Conservation (phyloP, 2,888 invertebrate species). For the Sycophila texana region DNA sequence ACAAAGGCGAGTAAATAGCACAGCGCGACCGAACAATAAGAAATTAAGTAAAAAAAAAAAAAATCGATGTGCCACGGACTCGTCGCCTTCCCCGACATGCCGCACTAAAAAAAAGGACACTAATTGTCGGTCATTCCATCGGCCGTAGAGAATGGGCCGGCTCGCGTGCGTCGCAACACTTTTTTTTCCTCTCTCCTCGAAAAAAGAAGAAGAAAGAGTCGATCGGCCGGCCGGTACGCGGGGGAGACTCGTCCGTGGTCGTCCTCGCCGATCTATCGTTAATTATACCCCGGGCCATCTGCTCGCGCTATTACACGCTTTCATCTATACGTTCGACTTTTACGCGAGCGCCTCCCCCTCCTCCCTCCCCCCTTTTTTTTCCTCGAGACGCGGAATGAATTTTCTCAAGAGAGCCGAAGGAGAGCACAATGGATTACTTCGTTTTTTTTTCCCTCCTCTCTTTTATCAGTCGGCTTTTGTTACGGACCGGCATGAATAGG, state of each 20-base stretch:
- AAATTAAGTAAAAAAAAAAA: not conserved
- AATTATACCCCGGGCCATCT: constrained; percentile 53
- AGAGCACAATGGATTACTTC: constrained; percentile 50
- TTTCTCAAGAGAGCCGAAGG: constrained; percentile 28
- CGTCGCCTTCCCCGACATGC: not conserved
- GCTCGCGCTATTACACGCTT: constrained; percentile 43
- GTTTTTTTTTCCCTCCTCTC: constrained; percentile 31
- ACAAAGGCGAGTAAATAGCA: too few species aligned
- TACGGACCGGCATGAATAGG: constrained; percentile 46
- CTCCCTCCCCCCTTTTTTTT: not conserved
- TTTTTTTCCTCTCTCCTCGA: constrained; percentile 3
- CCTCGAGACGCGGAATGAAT: constrained; percentile 26
- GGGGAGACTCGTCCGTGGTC: not conserved
- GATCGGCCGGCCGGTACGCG: not conserved
- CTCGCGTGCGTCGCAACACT: constrained; percentile 35
- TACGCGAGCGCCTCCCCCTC: not conserved
- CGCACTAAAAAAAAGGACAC: constrained; percentile 15
- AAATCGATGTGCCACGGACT: not conserved
- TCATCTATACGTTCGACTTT: constrained; percentile 36
- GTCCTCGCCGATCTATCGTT: constrained; percentile 47
- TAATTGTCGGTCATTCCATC: constrained; percentile 25
- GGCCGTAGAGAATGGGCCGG: not conserved
- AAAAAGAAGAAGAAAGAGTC: constrained; percentile 9
- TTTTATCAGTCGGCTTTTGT: constrained; percentile 39
- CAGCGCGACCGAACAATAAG: too few species aligned